Evolutionary conservation across 2,113 vertebrate species (phyloP).

Genomic region (Chroicocephalus ridibundus): DNA sequence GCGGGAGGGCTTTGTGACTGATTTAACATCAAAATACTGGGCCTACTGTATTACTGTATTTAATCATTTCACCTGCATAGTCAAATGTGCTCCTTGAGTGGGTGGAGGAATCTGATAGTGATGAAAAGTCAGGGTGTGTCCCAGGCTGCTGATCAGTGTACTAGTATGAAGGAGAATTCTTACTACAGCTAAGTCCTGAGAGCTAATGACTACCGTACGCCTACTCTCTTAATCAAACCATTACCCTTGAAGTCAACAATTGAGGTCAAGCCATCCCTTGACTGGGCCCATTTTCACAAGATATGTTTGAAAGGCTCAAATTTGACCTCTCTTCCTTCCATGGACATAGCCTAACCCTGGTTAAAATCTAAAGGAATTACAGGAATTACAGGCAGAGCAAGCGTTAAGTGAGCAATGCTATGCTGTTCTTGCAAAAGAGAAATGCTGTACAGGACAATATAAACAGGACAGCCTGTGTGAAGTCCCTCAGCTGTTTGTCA

Average conservation of each 20-base stretch:
- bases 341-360: background rate
- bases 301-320: background rate
- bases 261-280: background rate
- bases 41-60: background rate
- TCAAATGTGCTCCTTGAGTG: background rate
- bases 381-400: background rate
- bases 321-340: background rate
- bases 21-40: background rate
- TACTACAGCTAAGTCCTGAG: background rate
- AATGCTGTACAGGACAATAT: no score
- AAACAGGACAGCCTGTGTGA: background rate
- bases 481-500: background rate
- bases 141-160: background rate
- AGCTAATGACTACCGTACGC: background rate
- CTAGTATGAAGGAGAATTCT: slow-evolving; percentile 3
- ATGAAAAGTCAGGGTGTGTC: slow-evolving; percentile 23
- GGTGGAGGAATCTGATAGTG: background rate
- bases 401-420: no score
- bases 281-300: background rate
- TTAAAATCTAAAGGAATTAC: background rate
- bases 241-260: background rate
- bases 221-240: background rate
- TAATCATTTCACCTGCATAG: background rate
- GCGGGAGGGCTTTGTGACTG: background rate
- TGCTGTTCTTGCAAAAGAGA: no score